Evolutionary conservation across 2,797 vertebrate species (phyloP), one percentile per base, ranked within the genome.

Genomic region (Cyprinodon diabolis): DNA sequence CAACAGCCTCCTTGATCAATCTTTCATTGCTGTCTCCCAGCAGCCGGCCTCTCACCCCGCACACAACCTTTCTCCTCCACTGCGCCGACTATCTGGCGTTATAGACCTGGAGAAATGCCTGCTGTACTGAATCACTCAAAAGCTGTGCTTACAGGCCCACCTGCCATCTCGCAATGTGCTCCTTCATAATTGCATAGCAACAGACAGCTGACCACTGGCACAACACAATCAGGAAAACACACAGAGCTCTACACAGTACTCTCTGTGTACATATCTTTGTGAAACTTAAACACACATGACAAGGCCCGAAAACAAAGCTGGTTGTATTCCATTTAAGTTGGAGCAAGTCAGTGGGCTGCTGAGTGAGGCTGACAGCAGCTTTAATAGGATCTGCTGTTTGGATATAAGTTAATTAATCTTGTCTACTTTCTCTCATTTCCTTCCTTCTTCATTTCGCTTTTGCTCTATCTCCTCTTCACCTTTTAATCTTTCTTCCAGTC

Each of bases 341-440:
- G 57, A 66, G 66, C 0, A 48, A 72, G 63, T 52, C 70, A 57
- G 37, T n/a, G 72, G 78, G 66, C 6, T 15, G 13, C 54, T 70
- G 58, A 52, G 19, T 10, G 60, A 19, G 17, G 58, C 84, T 81
- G 82, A 84, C 83, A 81, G 84, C 68, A 11, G 43, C 77, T 84
- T 78, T 84, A 90, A 88, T 81, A n/a, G 76, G 69, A 83, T 86
- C 79, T 89, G 78, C 84, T 88, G 86, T 83, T 43, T 78, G 68
- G 71, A 80, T 85, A 85, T 84, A 75, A 85, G 67, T 85, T 87
- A 72, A 90, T 92, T 87, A 75, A 89, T 89, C 85, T 84, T 76
- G 79, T 85, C 87, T 67, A 43, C 74, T 82, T 85, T 79, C 76
- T 73, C 81, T 84, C 66, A 66, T 57, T 80, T 72, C 65, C 52